A percentile compares a stretch with the other conserved stretches of the same genome.
Evolutionary conservation across 1,140 invertebrate species (phyloP).

Genomic region (Drosophila bipectinata): DNA sequence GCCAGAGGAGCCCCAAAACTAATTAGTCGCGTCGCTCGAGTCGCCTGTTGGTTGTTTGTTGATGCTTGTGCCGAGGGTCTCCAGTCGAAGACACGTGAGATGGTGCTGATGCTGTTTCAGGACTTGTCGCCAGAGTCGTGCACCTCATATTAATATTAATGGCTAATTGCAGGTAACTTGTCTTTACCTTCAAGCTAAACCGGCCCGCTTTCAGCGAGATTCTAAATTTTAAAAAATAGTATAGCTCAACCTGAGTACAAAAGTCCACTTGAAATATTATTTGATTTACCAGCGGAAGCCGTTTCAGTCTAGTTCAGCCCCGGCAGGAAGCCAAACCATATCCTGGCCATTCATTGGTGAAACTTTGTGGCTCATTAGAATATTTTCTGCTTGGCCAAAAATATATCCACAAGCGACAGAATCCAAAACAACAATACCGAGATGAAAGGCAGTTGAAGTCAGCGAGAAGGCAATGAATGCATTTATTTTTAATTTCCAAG

Average conservation of each 20-base stretch:
- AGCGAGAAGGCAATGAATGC: constrained; percentile 39
- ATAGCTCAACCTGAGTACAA: not conserved
- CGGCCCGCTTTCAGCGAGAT: not conserved
- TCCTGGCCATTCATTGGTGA: constrained; percentile 16
- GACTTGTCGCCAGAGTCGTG: constrained; percentile 22
- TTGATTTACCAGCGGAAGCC: constrained; percentile 46
- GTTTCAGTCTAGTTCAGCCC: constrained; percentile 14
- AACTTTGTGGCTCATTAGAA: constrained; percentile 80
- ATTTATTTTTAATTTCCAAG: constrained; percentile 64
- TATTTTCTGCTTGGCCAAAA: constrained; percentile 64
- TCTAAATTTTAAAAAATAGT: not conserved
- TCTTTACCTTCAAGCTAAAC: constrained; percentile 12
- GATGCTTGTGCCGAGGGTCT: constrained; percentile 13
- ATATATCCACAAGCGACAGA: constrained; percentile 34
- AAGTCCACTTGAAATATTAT: constrained; percentile 51
- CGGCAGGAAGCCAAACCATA: constrained; percentile 45
- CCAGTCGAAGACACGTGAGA: constrained; percentile 65
- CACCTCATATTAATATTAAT: constrained; percentile 73
- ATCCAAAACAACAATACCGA: constrained; percentile 19
- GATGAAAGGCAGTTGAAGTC: constrained; percentile 40
- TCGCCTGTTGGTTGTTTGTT: constrained; percentile 14
- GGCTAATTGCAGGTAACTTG: constrained; percentile 61
- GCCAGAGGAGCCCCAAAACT: constrained; percentile 61
- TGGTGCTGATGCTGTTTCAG: constrained; percentile 16
- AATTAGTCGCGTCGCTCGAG: constrained; percentile 60